phyloP scores from a whole-genome alignment of 2,113 vertebrate species.

The Zosterops japonicus region DNA sequence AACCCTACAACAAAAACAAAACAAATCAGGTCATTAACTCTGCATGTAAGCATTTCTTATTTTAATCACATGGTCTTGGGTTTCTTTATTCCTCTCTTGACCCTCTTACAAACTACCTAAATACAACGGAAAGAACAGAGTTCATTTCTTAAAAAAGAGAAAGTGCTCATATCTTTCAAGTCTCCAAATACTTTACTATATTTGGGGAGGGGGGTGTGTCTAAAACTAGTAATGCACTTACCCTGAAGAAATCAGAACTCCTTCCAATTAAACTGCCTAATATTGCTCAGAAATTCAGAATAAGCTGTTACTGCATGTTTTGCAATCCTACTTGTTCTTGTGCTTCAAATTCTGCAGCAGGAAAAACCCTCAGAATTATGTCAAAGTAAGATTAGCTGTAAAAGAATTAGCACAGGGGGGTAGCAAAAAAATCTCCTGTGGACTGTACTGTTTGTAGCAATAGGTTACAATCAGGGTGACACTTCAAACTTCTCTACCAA shows the following conservation, averaged over 20 bases:
- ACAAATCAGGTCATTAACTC: background rate
- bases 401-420: background rate
- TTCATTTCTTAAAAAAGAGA: background rate
- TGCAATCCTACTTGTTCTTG: background rate
- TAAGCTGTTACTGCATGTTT: slow-evolving; percentile 24
- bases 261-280: background rate
- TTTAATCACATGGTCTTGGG: background rate
- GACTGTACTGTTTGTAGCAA: background rate
- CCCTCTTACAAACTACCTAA: background rate
- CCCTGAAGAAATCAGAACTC: background rate
- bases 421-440: background rate
- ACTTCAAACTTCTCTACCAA: background rate
- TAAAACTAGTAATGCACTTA: background rate
- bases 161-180: background rate
- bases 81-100: background rate
- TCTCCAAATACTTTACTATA: background rate
- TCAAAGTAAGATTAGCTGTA: slow-evolving; percentile 25
- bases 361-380: slow-evolving; percentile 32
- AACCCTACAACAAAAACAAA: background rate
- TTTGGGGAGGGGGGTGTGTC: background rate
- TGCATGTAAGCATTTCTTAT: background rate
- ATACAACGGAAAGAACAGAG: background rate
- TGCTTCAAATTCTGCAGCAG: slow-evolving; percentile 20
- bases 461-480: background rate
- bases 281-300: background rate